phyloP scores from a whole-genome alignment of 2,888 invertebrate species.

The Eupelmus urozonus region DNA sequence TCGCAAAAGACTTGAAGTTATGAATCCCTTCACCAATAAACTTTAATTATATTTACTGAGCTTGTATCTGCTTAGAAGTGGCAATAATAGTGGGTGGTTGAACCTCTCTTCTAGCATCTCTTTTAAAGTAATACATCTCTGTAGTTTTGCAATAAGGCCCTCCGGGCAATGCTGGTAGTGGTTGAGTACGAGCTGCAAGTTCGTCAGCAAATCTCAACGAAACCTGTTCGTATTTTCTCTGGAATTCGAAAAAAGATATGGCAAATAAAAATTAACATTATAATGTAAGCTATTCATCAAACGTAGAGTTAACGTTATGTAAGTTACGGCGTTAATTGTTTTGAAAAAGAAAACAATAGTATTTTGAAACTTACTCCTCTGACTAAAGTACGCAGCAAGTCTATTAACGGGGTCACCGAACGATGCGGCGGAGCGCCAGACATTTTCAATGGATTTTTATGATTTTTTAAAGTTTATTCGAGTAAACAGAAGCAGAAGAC shows the following conservation, averaged over 20 bases:
- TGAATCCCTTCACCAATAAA: not conserved
- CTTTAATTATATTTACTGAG: slow-evolving; percentile 14
- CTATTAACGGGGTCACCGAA: not conserved
- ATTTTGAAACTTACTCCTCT: slow-evolving; percentile 5
- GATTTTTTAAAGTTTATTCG: too few species aligned
- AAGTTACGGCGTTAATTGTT: not conserved
- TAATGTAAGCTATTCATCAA: slow-evolving; percentile 63
- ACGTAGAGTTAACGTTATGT: not conserved
- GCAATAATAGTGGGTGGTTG: slow-evolving; percentile 80
- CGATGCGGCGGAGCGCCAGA: not conserved
- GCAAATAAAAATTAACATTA: not conserved
- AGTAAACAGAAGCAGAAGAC: too few species aligned
- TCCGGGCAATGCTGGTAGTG: slow-evolving; percentile 88
- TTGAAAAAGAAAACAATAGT: not conserved
- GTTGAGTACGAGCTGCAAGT: slow-evolving; percentile 87
- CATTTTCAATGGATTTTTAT: not conserved
- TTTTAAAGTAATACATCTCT: slow-evolving; percentile 80
- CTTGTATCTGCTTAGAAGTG: not conserved
- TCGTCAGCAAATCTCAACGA: slow-evolving; percentile 84
- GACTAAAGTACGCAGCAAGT: not conserved
- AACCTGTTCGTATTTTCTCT: slow-evolving; percentile 63
- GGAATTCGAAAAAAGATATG: slow-evolving; percentile 2
- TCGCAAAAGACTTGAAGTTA: not conserved
- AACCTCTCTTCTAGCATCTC: slow-evolving; percentile 91
- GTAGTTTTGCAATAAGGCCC: slow-evolving; percentile 89